These are phyloP conservation scores for Onychomys leucogaster DNA, from an alignment of 2,797 vertebrate species.

Conservation along the genomic window DNA sequence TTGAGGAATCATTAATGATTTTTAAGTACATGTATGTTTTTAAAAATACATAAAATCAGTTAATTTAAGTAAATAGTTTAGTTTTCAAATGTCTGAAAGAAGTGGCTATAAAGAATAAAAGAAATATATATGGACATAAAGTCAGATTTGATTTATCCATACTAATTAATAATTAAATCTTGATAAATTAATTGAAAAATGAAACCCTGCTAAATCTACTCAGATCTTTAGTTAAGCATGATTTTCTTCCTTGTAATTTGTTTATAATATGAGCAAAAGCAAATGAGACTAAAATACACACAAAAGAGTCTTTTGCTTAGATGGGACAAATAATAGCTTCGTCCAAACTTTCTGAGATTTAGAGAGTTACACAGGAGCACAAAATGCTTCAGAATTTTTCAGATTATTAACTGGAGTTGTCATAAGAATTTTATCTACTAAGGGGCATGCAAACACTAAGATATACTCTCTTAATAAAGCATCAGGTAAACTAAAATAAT, in stretches of 20 bases:
- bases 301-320: neutral
- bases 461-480: slow-evolving; percentile 20
- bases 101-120: slow-evolving; percentile 35
- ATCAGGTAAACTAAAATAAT: neutral
- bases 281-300: slow-evolving; percentile 51
- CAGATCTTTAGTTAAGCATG: slow-evolving; percentile 60
- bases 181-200: slow-evolving; percentile 52
- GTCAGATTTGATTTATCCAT: slow-evolving; percentile 43
- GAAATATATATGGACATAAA: neutral
- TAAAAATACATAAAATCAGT: slow-evolving; percentile 45
- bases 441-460: neutral
- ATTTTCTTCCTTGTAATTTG: neutral
- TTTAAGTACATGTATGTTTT: slow-evolving; percentile 19
- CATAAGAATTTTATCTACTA: neutral
- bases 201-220: neutral
- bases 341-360: neutral
- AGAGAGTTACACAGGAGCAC: neutral
- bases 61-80: slow-evolving; percentile 45
- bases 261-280: neutral
- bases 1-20: neutral
- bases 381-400: neutral
- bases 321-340: neutral
- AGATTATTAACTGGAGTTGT: neutral
- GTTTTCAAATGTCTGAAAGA: slow-evolving; percentile 32
- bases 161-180: slow-evolving; percentile 56